phyloP scores from a whole-genome alignment of 2,888 invertebrate genomes.

The Trichogramma evanescens region DNA sequence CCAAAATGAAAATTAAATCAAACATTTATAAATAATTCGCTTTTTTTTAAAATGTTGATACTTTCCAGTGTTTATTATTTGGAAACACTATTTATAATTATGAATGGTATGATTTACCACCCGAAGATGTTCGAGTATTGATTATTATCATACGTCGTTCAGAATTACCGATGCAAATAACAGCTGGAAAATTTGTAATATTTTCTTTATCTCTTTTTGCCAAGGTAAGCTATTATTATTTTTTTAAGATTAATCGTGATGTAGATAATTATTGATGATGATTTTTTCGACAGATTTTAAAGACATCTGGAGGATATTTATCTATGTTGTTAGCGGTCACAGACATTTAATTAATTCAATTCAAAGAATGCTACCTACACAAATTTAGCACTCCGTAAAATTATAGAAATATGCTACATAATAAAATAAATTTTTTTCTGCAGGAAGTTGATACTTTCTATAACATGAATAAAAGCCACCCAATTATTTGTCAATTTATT shows the following conservation, averaged over 20 bases:
- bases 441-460: not conserved
- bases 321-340: slow-evolving; percentile 17
- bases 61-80: slow-evolving; percentile 17
- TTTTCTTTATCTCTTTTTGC: slow-evolving; percentile 19
- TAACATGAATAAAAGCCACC: not conserved
- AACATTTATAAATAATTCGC: no score
- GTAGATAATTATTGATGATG: not conserved
- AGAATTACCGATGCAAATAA: slow-evolving; percentile 20
- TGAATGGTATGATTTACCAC: slow-evolving; percentile 22
- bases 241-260: not conserved
- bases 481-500: not conserved
- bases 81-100: slow-evolving; percentile 2
- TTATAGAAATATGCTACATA: not conserved
- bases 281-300: slow-evolving; percentile 13
- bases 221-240: slow-evolving; percentile 12
- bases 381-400: not conserved
- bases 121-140: slow-evolving; percentile 18
- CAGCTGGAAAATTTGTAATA: slow-evolving; percentile 24
- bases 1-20: no score
- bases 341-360: not conserved
- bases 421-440: not conserved
- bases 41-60: not conserved
- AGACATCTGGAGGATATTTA: slow-evolving; percentile 17
- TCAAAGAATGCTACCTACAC: not conserved
- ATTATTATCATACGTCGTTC: slow-evolving; percentile 22